Conservation (phyloP, 2,113 vertebrate genomes). For the Riparia riparia region DNA sequence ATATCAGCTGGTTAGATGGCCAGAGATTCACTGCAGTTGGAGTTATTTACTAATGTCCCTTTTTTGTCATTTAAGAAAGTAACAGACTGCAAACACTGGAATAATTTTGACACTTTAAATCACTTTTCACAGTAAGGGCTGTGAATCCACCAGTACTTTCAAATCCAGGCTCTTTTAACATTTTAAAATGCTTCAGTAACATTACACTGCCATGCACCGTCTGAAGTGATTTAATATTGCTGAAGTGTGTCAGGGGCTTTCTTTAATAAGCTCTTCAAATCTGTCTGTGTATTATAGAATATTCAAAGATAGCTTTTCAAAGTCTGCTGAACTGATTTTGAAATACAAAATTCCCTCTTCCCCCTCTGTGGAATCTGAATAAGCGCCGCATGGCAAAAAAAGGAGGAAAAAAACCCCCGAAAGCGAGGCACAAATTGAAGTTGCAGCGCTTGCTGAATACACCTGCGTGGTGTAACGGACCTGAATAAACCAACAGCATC, state of each 20-base stretch:
- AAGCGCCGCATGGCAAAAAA: fast-evolving
- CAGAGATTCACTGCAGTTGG: slow-evolving; percentile 29
- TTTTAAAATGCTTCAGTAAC: slow-evolving; percentile 80
- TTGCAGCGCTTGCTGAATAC: background rate
- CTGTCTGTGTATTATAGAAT: slow-evolving; percentile 72
- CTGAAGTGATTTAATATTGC: slow-evolving; percentile 80
- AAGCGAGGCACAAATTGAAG: background rate
- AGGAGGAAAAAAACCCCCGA: background rate
- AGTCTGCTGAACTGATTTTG: slow-evolving; percentile 30
- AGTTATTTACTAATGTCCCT: slow-evolving; percentile 62
- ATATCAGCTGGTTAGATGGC: slow-evolving; percentile 27
- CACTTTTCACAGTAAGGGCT: slow-evolving; percentile 67
- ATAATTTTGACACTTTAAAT: slow-evolving; percentile 74
- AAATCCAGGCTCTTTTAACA: slow-evolving; percentile 73
- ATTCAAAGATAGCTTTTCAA: slow-evolving; percentile 69
- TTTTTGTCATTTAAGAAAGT: slow-evolving; percentile 72
- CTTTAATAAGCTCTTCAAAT: slow-evolving; percentile 80
- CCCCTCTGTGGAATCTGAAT: background rate
- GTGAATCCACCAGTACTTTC: slow-evolving; percentile 72
- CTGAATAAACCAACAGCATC: background rate
- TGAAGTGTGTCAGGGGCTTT: slow-evolving; percentile 79
- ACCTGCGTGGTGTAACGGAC: background rate
- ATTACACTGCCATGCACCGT: slow-evolving; percentile 69
- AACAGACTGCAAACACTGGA: slow-evolving; percentile 61
- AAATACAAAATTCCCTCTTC: slow-evolving; percentile 41